Conservation (phyloP, 2,888 invertebrate species). For the Sylvicola fuscatus region DNA sequence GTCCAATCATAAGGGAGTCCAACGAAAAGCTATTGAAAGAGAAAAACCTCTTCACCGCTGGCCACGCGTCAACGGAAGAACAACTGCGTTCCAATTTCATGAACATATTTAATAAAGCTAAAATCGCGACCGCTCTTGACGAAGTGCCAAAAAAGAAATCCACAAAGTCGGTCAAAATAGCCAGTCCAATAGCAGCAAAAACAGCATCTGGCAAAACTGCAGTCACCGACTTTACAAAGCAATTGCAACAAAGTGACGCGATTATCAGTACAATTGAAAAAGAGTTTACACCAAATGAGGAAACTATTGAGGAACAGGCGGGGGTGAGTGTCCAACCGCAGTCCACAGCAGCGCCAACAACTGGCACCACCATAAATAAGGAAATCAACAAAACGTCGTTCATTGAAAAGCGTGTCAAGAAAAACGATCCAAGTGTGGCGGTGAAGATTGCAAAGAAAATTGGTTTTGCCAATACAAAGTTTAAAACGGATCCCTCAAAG, state of each 20-base stretch:
- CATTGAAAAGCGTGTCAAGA: constrained; percentile 23
- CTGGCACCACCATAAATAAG: constrained; percentile 1
- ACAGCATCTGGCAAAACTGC: background rate
- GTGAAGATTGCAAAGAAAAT: background rate
- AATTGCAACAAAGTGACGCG: constrained; percentile 22
- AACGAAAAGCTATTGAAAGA: constrained; percentile 16
- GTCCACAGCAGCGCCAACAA: background rate
- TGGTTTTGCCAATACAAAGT: constrained; percentile 23
- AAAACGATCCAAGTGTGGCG: constrained; percentile 15
- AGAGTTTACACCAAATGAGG: constrained; percentile 13
- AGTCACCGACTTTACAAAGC: constrained; percentile 15
- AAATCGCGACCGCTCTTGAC: too few species aligned
- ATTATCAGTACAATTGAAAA: constrained; percentile 19
- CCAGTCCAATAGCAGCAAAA: too few species aligned
- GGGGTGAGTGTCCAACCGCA: background rate
- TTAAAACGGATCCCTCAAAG: constrained; percentile 15
- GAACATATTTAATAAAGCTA: too few species aligned
- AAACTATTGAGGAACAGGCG: too few species aligned
- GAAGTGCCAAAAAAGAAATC: constrained; percentile 13
- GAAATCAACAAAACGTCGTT: constrained; percentile 1
- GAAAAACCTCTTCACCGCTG: constrained; percentile 4
- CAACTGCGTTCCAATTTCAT: too few species aligned
- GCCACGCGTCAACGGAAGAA: too few species aligned
- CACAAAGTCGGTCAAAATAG: constrained; percentile 6
- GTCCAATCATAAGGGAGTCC: constrained; percentile 16